Base-by-base conservation (phyloP, 2,888 invertebrate genomes). In the Hermaeophaga mercurialis region DNA sequence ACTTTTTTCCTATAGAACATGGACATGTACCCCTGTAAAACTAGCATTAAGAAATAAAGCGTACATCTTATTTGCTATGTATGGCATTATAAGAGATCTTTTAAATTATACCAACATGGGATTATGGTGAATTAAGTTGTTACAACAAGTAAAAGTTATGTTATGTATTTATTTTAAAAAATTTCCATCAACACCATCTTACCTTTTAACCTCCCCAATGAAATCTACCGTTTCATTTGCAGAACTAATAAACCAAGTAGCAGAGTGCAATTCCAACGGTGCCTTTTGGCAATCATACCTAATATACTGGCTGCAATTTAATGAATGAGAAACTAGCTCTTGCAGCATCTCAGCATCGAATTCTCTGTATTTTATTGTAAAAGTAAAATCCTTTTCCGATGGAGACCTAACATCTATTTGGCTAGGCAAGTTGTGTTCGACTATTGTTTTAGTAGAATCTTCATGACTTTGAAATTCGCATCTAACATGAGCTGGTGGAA, bases 281-380 rank as follows among this genome's bases (percentile, higher is more conserved):
- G 94, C 93, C 78, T 90, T 89, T 70, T 90, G 90, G 70, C 94
- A 95, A 69, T 94, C 94, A 70, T 94, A 95, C 70, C 90, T 91
- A 55, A 94, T 89, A 70, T 91, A 88, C 73, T 94, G 94, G 54
- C 90, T 89, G 70, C 94, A 95, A 74, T 90, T 91, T 43, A 94
- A 80, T 0, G 94, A 94, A 75, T 94, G 94, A 0, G 91, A 91
- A 54, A 94, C 91, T 57, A 94, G 79, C 69, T 93, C 93, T 73
- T 94, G 92, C 9, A 94, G 80, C 94, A 95, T 95, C 74, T 92
- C 92, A 0, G 91, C 89, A 0, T 89, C 88, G 74, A 95, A 95
- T 72, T 95, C 93, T 24, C 94, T 81, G 73, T 95, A 95, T 63
- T 88, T 90, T 55, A 95, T 91, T 66, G 85, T 88, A 72, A 93